Conservation (phyloP, 2,113 vertebrate genomes). For the Marmota monax region DNA sequence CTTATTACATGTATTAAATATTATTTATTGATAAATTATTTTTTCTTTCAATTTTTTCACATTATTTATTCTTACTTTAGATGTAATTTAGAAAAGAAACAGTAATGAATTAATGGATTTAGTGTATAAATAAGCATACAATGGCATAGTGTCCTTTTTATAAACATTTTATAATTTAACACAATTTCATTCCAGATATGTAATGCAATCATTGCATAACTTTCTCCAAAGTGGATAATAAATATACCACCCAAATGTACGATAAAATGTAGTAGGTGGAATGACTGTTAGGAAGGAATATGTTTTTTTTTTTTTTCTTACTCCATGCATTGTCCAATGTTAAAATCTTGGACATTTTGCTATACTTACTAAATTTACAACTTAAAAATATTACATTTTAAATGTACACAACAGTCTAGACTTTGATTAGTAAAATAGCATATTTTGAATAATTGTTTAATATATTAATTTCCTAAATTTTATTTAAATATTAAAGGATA, state of each 20-base stretch:
- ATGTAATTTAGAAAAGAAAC: constrained; percentile 60
- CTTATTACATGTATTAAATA: constrained; percentile 18
- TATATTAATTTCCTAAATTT: constrained; percentile 34
- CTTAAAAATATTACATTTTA: constrained; percentile 29
- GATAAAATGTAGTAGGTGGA: not conserved
- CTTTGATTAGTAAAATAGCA: not conserved
- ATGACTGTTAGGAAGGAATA: not conserved
- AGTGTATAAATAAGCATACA: constrained; percentile 49
- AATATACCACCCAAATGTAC: constrained; percentile 41
- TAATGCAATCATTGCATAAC: constrained; percentile 19
- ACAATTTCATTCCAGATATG: not conserved
- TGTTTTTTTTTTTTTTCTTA: not conserved
- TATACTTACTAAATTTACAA: constrained; percentile 58
- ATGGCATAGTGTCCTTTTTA: not conserved
- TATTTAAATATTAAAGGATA: constrained; percentile 66
- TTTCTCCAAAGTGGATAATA: constrained; percentile 52
- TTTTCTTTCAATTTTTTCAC: constrained; percentile 8
- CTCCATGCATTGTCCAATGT: not conserved
- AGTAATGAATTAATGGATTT: constrained; percentile 56
- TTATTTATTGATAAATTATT: not conserved
- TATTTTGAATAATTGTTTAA: constrained; percentile 29
- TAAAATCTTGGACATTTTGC: not conserved
- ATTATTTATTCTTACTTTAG: constrained; percentile 54
- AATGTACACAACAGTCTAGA: not conserved
- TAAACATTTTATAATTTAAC: constrained; percentile 58